Evolutionary conservation across 2,113 vertebrate species (phyloP), one percentile per base, ranked within the genome.

Genomic region (Mugil cephalus): DNA sequence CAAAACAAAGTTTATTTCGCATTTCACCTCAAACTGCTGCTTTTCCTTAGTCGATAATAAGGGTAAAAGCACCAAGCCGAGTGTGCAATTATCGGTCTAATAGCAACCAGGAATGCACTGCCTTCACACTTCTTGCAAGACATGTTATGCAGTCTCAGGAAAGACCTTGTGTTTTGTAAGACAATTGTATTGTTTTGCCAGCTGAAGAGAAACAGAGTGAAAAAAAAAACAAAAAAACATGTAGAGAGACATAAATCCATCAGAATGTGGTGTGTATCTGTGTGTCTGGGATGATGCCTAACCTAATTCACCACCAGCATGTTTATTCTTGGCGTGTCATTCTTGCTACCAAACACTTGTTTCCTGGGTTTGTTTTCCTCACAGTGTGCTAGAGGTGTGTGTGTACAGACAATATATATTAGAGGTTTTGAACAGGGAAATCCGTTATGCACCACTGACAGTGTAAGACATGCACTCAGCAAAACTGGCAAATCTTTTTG

Each of bases 381-480:
- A 47, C 39, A 45, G 15, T 51, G 47, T 53, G 62, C 52, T 6
- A 3, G 55, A 45, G 48, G 42, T 70, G 21, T 69, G 73, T 56
- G 73, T 56, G 50, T 43, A 24, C 53, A 79, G 70, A 72, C 80
- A 75, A 71, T 74, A 60, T 84, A 72, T 84, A 80, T 84, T 80
- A 82, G 63, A 45, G 51, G 45, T 63, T 77, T 69, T 73, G 75
- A 84, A 84, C 69, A 59, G 75, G 66, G 80, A 36, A 71, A 86
- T 89, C 73, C 1, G 66, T 86, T 84, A 80, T 87, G 85, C 80
- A 70, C 80, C 62, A 40, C 75, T 69, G 78, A 72, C 75, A 87
- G 75, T 59, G 70, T 47, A 78, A 82, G 78, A 82, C 72, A 65
- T 70, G 69, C 62, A 80, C 83, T 89, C 88, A 89, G 88, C 88